Percentiles rank a stretch among this genome's conserved stretches.
Evolutionary conservation across 2,797 vertebrate species (phyloP).

Genomic region (Cuniculus paca): DNA sequence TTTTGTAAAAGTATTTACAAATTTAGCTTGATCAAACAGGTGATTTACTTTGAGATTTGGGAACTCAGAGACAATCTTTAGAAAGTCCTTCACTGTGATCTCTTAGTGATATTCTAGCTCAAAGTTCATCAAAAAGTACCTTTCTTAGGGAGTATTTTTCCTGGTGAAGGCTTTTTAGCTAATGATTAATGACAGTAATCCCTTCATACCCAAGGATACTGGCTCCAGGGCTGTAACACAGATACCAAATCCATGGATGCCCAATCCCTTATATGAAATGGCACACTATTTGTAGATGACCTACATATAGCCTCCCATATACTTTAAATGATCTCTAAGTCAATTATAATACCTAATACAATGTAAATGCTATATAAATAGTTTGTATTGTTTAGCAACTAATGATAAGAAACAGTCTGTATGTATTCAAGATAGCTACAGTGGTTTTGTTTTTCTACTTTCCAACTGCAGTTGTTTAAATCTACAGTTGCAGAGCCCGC

Average conservation of each 20-base stretch:
- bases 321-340: not conserved
- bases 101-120: not conserved
- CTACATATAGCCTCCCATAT: not conserved
- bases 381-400: not conserved
- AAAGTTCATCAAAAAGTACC: not conserved
- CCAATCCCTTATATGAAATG: not conserved
- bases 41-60: constrained; percentile 35
- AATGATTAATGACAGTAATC: not conserved
- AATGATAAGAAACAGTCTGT: not conserved
- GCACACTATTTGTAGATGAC: not conserved
- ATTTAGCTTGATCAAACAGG: not conserved
- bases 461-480: not conserved
- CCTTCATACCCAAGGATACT: no score
- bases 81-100: not conserved
- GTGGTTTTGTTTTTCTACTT: not conserved
- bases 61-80: not conserved
- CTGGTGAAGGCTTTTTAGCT: not conserved
- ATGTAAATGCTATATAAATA: not conserved
- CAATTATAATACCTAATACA: not conserved
- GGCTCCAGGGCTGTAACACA: not conserved
- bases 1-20: not conserved
- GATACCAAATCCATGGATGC: not conserved
- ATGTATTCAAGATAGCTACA: not conserved
- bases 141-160: constrained; percentile 16
- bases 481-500: no score